Conservation (phyloP, 35 echinoderm and acorn worm species). For the Patiria miniata region DNA sequence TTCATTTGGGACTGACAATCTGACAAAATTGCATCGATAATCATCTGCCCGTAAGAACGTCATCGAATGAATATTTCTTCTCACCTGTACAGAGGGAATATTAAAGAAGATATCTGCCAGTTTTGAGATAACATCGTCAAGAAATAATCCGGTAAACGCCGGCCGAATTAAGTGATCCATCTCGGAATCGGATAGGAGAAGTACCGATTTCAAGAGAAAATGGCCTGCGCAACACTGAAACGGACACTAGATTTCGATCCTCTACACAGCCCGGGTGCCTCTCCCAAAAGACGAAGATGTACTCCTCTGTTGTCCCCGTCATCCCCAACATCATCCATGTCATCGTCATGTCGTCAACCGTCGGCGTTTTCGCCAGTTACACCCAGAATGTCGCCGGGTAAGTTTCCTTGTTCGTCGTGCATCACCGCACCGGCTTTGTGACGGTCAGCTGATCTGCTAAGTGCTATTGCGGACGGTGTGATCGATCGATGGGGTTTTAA, state of each 20-base stretch:
- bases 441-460: not conserved
- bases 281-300: constrained; percentile 98
- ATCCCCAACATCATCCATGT: constrained; percentile 44
- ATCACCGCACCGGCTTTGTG: not conserved
- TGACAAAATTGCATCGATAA: not conserved
- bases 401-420: constrained; percentile 24
- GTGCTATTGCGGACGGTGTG: not conserved
- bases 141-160: constrained; percentile 6
- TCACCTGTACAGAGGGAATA: not conserved
- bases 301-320: constrained; percentile 72
- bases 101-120: not conserved
- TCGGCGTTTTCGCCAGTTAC: constrained; percentile 91
- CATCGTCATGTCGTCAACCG: constrained; percentile 80
- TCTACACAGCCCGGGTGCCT: constrained; percentile 89
- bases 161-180: not conserved
- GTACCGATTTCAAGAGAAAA: constrained; percentile 45
- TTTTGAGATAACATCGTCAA: not conserved
- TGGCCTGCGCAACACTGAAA: constrained; percentile 99
- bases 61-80: not conserved
- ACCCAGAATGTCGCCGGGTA: constrained; percentile 90
- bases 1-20: not conserved
- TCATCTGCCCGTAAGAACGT: not conserved
- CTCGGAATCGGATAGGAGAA: not conserved
- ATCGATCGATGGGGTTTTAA: not conserved
- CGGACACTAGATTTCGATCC: constrained; percentile 97